Conservation (phyloP, 1,140 invertebrate species). For the Lasioglossum baleicum region DNA sequence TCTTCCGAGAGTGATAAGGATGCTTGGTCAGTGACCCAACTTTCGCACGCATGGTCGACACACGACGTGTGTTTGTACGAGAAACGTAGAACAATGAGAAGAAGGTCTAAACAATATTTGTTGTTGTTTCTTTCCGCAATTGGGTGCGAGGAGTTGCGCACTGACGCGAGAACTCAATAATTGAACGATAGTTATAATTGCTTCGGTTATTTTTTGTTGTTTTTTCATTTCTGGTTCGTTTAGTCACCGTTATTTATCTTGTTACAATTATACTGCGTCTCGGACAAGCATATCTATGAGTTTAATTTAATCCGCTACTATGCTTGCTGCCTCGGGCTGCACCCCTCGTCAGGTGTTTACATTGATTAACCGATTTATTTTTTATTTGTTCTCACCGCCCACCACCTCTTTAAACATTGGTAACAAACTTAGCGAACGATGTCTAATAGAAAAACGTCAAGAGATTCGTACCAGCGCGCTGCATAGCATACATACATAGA, state of each 20-base stretch:
- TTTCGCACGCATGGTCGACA: conserved; percentile 12
- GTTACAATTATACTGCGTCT: conserved; percentile 38
- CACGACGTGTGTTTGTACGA: no score
- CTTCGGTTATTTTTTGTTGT: conserved; percentile 27
- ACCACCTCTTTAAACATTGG: conserved; percentile 5
- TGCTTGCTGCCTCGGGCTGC: conserved; percentile 22
- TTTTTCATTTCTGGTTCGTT: neutral
- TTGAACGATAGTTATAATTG: conserved; percentile 44
- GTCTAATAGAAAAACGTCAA: conserved; percentile 59
- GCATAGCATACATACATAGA: conserved; percentile 65
- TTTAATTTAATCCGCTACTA: conserved; percentile 41
- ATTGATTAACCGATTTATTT: neutral
- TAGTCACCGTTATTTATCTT: neutral
- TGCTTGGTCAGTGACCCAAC: conserved; percentile 11
- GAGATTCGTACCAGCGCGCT: conserved; percentile 55
- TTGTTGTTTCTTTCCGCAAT: neutral
- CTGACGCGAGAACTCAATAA: conserved; percentile 33
- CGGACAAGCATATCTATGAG: conserved; percentile 39
- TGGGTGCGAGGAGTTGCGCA: conserved; percentile 30
- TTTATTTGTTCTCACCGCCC: no score
- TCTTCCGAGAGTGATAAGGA: conserved; percentile 26
- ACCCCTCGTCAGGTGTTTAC: neutral
- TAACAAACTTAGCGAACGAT: conserved; percentile 47
- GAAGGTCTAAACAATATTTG: no score
- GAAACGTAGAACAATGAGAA: neutral